Base-by-base conservation (phyloP, 2,888 invertebrate genomes). In the Lacanobia wlatinum region DNA sequence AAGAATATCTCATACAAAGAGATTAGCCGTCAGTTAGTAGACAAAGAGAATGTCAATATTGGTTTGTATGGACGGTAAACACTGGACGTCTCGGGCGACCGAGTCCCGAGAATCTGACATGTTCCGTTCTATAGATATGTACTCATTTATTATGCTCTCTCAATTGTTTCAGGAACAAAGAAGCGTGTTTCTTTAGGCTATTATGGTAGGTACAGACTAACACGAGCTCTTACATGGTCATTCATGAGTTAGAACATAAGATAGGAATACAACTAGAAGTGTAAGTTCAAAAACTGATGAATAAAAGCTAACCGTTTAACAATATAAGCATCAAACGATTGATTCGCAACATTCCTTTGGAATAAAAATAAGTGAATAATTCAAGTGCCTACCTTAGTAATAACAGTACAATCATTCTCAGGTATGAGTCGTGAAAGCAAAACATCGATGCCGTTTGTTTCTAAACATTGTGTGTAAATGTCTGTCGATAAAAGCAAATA, bases 11-110 rank as follows among this genome's bases (percentile, higher is more conserved):
- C 88, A 86, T 87, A 92, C 92, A 93, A 93, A 92, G 92, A 92
- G 93, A 94, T 94, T 92, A 94, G 92, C 92, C 91, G 93, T 92
- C 92, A 91, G 91, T 90, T 90, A 90, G 90, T 89, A 91, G 92
- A 94, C 94, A 95, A 95, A 92, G 92, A 90, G 89, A 93, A 92
- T 94, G 95, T 94, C 95, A 95, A 95, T 94, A 94, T 94, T 94
- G 92, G 93, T 93, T 92, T 93, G 92, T 92, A 92, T 92, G 90
- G 88, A 89, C 89, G 83, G 93, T 92, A 93, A 94, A 94, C 93
- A 94, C 87, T 86, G 88, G 88, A 86, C 85, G 90, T 88, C 90
- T 91, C 91, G 83, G 87, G 75, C 90, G 90, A 87, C 82, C 86
- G 87, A 87, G 88, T 94, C 93, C 93, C 91, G 90, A 92, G 94